Base-by-base conservation (phyloP, 2,113 vertebrate species). In the Cathartes aura region DNA sequence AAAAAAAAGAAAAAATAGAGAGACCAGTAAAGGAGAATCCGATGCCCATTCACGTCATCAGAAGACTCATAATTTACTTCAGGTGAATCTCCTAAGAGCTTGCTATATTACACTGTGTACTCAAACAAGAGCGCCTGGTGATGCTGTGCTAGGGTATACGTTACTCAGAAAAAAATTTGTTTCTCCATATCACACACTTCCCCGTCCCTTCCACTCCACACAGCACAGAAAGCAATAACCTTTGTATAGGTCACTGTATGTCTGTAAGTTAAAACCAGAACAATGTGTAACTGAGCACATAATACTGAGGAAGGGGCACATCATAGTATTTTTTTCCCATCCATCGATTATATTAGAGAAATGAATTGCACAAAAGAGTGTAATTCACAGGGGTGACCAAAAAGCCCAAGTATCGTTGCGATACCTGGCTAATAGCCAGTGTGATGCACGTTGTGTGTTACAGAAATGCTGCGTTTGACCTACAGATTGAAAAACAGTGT, bases 401-500 rank as follows among this genome's bases (percentile, higher is more conserved):
- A 83, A 93, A 93, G 78, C 62, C 56, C n/a, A 62, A 92, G 66
- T 67, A 91, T 10, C 75, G 63, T 34, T 67, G 78, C 21, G 76
- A 72, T 95, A 91, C 36, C 67, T 93, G 81, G 94, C 78, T 85
- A 91, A 70, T 50, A 96, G 95, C 92, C 97, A 93, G 82, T 6
- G 50, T 20, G 63, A 95, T 89, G 82, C n/a, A 40, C 40, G 1
- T 27, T 32, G 56, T 56, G 67, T 52, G 62, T 76, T 92, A 94
- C 72, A 92, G 90, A 93, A 94, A 93, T 24, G 87, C 80, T 82
- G 83, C 17, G 42, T 97, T 96, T 98, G 98, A 98, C 98, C 98
- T 98, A 98, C 97, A 98, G 96, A 98, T 79, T 82, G 93, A 97
- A 96, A 97, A 95, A 68, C 84, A 92, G 96, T 97, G 97, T 98